A percentile compares a stretch with the other conserved stretches of the same genome.
Evolutionary conservation across 1,140 invertebrate genomes (phyloP).

Genomic region (Phymorhynchus buccinoides): DNA sequence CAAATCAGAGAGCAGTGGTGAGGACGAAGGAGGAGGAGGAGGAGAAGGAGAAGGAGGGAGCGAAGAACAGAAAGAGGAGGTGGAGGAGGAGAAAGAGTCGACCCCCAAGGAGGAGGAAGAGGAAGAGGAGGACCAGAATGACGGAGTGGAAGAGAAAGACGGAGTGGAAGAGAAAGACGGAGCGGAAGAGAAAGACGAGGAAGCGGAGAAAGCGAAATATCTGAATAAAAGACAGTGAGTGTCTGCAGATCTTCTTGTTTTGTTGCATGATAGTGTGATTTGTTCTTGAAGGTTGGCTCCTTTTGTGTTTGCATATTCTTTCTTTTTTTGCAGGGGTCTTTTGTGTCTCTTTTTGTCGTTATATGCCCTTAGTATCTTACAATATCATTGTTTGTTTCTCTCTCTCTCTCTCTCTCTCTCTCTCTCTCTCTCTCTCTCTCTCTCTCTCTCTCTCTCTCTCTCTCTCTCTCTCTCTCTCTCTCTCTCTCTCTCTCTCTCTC

Average conservation of each 20-base stretch:
- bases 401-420: slow-evolving; percentile 9
- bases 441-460: background rate
- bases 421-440: background rate
- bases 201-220: slow-evolving; percentile 60
- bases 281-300: too few relatives aligned
- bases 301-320: background rate
- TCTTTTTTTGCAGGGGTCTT: background rate
- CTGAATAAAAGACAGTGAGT: slow-evolving; percentile 66
- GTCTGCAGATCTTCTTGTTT: background rate
- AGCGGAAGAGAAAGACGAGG: slow-evolving; percentile 46
- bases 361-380: background rate
- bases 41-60: slow-evolving; percentile 45
- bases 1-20: slow-evolving; percentile 27
- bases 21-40: slow-evolving; percentile 36
- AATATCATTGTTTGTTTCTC: background rate
- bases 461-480: slow-evolving; percentile 4
- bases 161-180: slow-evolving; percentile 41
- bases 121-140: slow-evolving; percentile 36
- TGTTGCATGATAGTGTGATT: background rate
- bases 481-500: background rate
- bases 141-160: slow-evolving; percentile 46
- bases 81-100: slow-evolving; percentile 53
- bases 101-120: slow-evolving; percentile 55
- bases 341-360: slow-evolving; percentile 13
- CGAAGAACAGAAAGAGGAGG: slow-evolving; percentile 37